Evolutionary conservation across 1,140 invertebrate genomes (phyloP).

Genomic region (Drosophila triauraria): DNA sequence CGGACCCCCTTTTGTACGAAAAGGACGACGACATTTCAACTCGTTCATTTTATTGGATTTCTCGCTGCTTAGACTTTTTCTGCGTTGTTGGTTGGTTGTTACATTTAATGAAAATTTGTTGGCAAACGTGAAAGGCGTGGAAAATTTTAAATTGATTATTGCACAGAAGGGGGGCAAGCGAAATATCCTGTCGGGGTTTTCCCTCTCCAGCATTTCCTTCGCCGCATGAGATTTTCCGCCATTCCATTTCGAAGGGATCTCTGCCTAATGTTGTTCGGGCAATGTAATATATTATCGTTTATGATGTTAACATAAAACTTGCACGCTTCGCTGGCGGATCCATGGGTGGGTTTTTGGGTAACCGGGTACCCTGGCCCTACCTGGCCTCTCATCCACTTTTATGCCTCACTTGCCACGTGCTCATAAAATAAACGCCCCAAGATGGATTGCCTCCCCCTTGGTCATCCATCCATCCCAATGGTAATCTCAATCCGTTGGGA

Average conservation of each 20-base stretch:
- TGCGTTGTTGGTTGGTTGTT: conserved; percentile 50
- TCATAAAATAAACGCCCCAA: conserved; percentile 72
- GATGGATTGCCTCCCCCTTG: conserved; percentile 56
- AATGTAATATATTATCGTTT: conserved; percentile 76
- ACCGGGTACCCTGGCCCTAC: conserved; percentile 17
- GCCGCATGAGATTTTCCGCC: conserved; percentile 40
- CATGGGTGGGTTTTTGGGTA: conserved; percentile 19
- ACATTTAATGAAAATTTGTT: conserved; percentile 79
- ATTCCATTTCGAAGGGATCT: conserved; percentile 16
- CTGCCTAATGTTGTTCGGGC: conserved; percentile 57
- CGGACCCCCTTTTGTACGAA: neutral
- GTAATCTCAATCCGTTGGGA: conserved; percentile 37
- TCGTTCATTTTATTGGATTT: conserved; percentile 74
- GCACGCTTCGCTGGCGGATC: conserved; percentile 55
- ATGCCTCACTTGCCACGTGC: conserved; percentile 68
- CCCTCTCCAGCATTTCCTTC: conserved; percentile 1
- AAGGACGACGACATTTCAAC: conserved; percentile 59
- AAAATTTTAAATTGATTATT: conserved; percentile 79
- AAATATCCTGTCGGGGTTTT: conserved; percentile 33
- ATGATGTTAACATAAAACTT: conserved; percentile 78
- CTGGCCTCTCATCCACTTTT: conserved; percentile 60
- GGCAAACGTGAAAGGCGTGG: conserved; percentile 67
- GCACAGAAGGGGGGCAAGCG: conserved; percentile 30
- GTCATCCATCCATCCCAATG: conserved; percentile 34
- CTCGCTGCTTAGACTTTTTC: conserved; percentile 29